Evolutionary conservation across 2,888 invertebrate species (phyloP), one percentile per base, ranked within the genome.

Genomic region (Hydrotaea diabolus): DNA sequence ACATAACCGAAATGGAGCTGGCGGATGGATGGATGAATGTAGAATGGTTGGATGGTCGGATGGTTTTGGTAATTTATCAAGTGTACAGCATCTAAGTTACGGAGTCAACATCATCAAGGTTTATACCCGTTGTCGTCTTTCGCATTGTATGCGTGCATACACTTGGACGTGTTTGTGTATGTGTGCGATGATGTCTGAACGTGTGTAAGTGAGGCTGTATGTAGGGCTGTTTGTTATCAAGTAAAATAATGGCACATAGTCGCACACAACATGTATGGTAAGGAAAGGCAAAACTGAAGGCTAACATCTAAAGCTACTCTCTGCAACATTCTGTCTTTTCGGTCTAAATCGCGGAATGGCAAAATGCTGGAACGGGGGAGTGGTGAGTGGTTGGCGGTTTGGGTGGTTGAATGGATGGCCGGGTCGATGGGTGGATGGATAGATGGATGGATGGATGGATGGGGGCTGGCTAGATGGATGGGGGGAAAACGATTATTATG

Each of bases 21-120:
- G 76, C 71, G 75, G 71, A 84, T 75, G 71, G 46, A 75, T 82
- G 72, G 72, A 79, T 73, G 66, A 75, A 62, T 31, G 31, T 31
- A 31, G 31, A 31, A 31, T 31, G 31, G 31, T 31, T 31, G 69
- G 80, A 80, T 77, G 78, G 81, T 59, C 77, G 78, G 75, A 81
- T 79, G 76, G 55, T 55, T 66, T 79, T 82, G 78, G 75, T 82
- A 86, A 86, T 86, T 86, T 86, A 86, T 86, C 82, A 86, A 86
- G 80, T 82, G 82, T 75, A 78, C 74, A 78, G 74, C 80, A 83
- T 83, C 79, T 83, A 85, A 83, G 57, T 57, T 69, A 80, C 46
- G 69, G 49, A 80, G 69, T 80, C 74, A 75, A 75, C 57, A 69
- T 75, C 75, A 49, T 80, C 80, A 80, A 80, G 79, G 57, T 69